Base-by-base conservation (phyloP, 2,888 invertebrate genomes). In the Pterobdella sp. region DNA sequence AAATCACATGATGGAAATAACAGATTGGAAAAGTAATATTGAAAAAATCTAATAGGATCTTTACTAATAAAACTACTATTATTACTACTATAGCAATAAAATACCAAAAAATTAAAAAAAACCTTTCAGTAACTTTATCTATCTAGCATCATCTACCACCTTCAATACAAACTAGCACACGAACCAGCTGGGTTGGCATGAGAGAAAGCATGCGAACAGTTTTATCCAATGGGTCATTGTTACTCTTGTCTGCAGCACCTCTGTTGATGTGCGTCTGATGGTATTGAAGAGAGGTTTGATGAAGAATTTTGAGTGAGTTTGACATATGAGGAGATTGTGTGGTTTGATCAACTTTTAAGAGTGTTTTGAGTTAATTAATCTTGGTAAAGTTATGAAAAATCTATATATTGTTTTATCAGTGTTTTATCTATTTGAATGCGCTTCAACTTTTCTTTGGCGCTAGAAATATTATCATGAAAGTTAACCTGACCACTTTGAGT, bases 121-220 rank as follows among this genome's bases (percentile, higher is more conserved):
- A 7, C 22, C 49, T 14, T 22, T 22, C 22, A 14, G 10, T 42
- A 7, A 42, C 7, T 42, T 42, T 42, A 42, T 42, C 49, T 42
- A 42, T 42, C 7, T 14, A 42, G 42, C 42, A 42, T 14, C 18
- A 14, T 42, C 42, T 42, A 7, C 42, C 42, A 42, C 42, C 42
- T n/a, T n/a, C 42, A 42, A 42, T 14, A 14, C 18, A 7, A 14
- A 42, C 18, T 42, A 18, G 26, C 18, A 7, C 3, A 56, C 60
- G 4, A 4, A 56, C 60, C 4, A n/a, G 18, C 26, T 26, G n/a
- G 18, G n/a, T 56, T 4, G 60, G 60, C 60, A 56, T 56, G n/a
- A 56, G 18, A 26, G n/a, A 22, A n/a, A 56, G 60, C 60, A 56
- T 56, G 60, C 60, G 60, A 4, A 56, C 60, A 56, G 60, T 26